Base-by-base conservation (phyloP, 2,888 invertebrate genomes). In the Candidula unifasciata region DNA sequence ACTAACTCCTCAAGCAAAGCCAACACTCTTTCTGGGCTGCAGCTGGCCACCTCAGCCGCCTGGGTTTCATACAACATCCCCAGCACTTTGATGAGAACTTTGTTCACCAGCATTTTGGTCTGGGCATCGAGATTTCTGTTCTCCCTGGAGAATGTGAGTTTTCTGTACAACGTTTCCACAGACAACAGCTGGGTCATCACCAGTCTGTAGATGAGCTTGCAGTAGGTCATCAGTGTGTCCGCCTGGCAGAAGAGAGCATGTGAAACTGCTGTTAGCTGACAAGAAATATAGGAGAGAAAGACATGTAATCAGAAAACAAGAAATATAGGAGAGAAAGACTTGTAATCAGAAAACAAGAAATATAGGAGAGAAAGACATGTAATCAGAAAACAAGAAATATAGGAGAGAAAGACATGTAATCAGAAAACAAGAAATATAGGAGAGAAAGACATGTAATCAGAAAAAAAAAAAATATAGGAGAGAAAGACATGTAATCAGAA, bases 221-320 rank as follows among this genome's bases (percentile, higher is more conserved):
- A 77, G 77, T 85, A 85, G 0, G 64, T 57, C 85, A 81, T 85
- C 69, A 81, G 60, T 18, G 85, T 80, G 27, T 85, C 84, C 33
- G 35, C 52, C 84, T 84, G 74, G 18, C 8, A 76, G 27, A 68
- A 16, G 16, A 54, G 33, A 33, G 33, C 18, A 27, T 5, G 44
- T 33, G 52, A n/a, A 37, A 44, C 27, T 64, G 2, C 35, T 69
- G n/a, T 66, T n/a, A 27, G 8, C 21, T n/a, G 5, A 24, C 21
- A 21, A n/a, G n/a, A n/a, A n/a, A n/a, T n/a, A n/a, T 24, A 16
- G 24, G 10, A n/a, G 8, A 68, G 24, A 13, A 16, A 68, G 24
- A 27, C 68, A 68, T 68, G 24, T 30, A 68, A 30, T 13, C 21
- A n/a, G 27, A 27, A 30, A 21, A 71, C 71, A 30, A 21, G 24